These are phyloP conservation scores for Achroia grisella DNA, from an alignment of 1,140 invertebrate genomes.

Conservation along the genomic window DNA sequence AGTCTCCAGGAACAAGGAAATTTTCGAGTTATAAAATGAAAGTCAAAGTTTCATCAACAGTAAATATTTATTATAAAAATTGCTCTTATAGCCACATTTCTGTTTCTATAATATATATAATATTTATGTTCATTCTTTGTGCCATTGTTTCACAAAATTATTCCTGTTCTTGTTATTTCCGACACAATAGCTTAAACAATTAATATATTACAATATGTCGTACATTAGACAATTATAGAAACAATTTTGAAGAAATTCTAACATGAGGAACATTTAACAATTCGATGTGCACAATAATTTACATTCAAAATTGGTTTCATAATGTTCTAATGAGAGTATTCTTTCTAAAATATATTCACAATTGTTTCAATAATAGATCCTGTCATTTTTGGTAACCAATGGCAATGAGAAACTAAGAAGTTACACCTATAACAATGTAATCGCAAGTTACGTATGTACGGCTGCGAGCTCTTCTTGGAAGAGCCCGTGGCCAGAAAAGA, in stretches of 20 bases:
- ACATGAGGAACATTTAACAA: conserved; percentile 63
- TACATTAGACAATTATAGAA: conserved; percentile 53
- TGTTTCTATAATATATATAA: conserved; percentile 73
- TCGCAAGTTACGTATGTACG: conserved; percentile 64
- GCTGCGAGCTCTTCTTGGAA: conserved; percentile 52
- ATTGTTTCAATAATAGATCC: conserved; percentile 63
- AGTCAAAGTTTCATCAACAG: conserved; percentile 60
- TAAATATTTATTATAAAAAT: conserved; percentile 74
- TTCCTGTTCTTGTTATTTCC: conserved; percentile 72
- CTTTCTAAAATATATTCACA: conserved; percentile 66
- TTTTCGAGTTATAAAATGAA: conserved; percentile 30
- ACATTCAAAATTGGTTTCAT: conserved; percentile 45
- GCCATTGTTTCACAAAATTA: conserved; percentile 73
- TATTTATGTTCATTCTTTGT: conserved; percentile 72
- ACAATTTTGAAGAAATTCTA: conserved; percentile 49
- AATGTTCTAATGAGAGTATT: conserved; percentile 59
- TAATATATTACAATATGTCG: conserved; percentile 68
- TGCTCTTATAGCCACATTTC: conserved; percentile 73
- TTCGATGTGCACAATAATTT: conserved; percentile 61
- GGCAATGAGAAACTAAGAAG: conserved; percentile 64
- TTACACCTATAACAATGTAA: conserved; percentile 52
- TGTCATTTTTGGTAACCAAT: conserved; percentile 73
- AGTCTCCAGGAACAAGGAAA: too few species aligned
- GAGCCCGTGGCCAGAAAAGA: conserved; percentile 31
- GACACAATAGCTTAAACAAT: conserved; percentile 72